Conservation (phyloP, 2,888 invertebrate genomes). For the Sarcophaga rosellei region DNA sequence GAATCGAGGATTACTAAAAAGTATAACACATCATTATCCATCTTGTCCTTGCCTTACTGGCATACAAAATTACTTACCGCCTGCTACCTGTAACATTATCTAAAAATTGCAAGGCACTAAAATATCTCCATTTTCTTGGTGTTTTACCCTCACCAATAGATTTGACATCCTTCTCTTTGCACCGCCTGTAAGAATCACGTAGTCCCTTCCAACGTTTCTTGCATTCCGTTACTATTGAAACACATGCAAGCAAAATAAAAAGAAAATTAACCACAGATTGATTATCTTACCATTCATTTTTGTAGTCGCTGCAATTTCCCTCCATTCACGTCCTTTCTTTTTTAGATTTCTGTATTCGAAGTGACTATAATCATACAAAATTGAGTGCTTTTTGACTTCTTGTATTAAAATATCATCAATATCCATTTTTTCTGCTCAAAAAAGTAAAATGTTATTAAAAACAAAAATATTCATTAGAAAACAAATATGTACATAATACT, state of each 20-base stretch:
- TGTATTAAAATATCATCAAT: neutral
- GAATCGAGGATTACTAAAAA: too few species aligned
- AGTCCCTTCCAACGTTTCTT: slow-evolving; percentile 15
- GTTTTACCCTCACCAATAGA: neutral
- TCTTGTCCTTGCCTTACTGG: neutral
- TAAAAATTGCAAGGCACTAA: slow-evolving; percentile 19
- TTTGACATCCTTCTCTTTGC: neutral
- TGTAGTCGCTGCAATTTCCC: neutral
- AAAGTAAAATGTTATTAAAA: neutral
- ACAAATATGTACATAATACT: neutral
- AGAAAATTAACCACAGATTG: too few species aligned
- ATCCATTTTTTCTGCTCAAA: neutral
- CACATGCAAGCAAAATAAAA: neutral
- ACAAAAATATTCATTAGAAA: neutral
- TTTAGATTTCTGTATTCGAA: neutral
- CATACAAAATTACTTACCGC: slow-evolving; percentile 17
- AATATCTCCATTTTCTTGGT: neutral
- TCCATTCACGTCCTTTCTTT: neutral
- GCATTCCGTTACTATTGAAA: slow-evolving; percentile 3
- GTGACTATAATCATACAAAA: neutral
- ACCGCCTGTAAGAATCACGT: neutral
- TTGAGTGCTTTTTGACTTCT: neutral
- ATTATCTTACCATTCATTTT: neutral
- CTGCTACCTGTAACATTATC: slow-evolving; percentile 4
- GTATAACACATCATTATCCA: neutral